These are phyloP conservation scores for Pseudotriccus pelzelni DNA, from an alignment of 2,797 vertebrate species.

Conservation along the genomic window DNA sequence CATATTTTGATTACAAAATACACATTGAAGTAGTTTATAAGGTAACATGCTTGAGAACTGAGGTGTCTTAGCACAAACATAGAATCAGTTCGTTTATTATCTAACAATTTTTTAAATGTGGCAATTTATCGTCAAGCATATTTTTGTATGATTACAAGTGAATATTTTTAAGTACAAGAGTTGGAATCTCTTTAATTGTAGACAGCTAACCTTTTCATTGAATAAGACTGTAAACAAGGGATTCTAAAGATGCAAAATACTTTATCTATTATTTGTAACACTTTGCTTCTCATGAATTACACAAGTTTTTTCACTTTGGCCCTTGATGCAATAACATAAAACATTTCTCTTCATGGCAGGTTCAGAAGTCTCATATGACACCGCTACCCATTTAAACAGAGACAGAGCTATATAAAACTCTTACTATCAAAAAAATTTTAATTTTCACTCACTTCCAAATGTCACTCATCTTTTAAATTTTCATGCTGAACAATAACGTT, in stretches of 20 bases:
- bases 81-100: not conserved
- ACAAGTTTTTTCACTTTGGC: not conserved
- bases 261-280: not conserved
- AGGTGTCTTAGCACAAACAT: not conserved
- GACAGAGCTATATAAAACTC: not conserved
- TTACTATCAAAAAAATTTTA: not conserved
- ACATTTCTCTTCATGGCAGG: not conserved
- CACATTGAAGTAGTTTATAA: not conserved
- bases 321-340: not conserved
- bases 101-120: not conserved
- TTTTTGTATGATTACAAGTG: not conserved
- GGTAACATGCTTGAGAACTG: not conserved
- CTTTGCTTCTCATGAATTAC: not conserved
- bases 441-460: not conserved
- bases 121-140: not conserved
- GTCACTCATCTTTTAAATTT: not conserved
- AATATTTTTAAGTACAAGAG: not conserved
- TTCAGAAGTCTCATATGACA: not conserved
- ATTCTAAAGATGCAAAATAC: constrained; percentile 13
- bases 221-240: not conserved
- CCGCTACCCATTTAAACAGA: not conserved
- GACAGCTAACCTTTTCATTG: constrained; percentile 11
- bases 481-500: not conserved
- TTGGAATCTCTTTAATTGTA: not conserved
- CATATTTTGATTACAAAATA: not conserved